A percentile compares a stretch with the other conserved stretches of the same genome.
Conservation (phyloP, 2,888 invertebrate species). For the Diplolepis rosae region DNA sequence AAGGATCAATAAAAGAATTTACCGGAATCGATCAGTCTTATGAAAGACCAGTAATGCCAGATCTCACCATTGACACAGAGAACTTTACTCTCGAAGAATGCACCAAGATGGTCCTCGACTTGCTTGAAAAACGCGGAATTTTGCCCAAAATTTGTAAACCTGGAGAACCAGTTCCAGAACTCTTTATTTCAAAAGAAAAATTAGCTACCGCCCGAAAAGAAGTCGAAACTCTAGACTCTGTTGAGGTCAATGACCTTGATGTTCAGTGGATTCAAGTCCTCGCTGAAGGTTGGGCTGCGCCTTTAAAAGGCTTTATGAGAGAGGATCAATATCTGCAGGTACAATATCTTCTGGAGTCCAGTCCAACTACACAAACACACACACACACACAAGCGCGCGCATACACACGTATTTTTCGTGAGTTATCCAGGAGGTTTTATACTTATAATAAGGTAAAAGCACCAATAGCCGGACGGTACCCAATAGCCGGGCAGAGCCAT, state of each 20-base stretch:
- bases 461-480: too few relatives aligned
- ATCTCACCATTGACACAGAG: slow-evolving; percentile 89
- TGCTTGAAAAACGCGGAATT: slow-evolving; percentile 84
- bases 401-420: too few relatives aligned
- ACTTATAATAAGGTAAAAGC: too few relatives aligned
- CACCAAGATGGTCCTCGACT: slow-evolving; percentile 88
- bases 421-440: too few relatives aligned
- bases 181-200: slow-evolving; percentile 83
- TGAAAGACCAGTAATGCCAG: slow-evolving; percentile 88
- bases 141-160: slow-evolving; percentile 64
- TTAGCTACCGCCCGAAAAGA: slow-evolving; percentile 81
- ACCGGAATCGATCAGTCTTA: slow-evolving; percentile 95
- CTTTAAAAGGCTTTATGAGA: slow-evolving; percentile 96
- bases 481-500: too few relatives aligned
- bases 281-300: slow-evolving; percentile 97
- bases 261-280: slow-evolving; percentile 96
- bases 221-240: slow-evolving; percentile 80
- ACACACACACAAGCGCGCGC: too few relatives aligned
- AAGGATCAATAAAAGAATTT: slow-evolving; percentile 89
- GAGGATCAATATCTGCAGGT: slow-evolving; percentile 93
- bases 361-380: too few relatives aligned
- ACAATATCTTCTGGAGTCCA: too few relatives aligned
- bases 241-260: slow-evolving; percentile 87
- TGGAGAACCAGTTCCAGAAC: slow-evolving; percentile 74
- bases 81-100: slow-evolving; percentile 87